phyloP scores from a whole-genome alignment of 2,797 vertebrate genomes.

The Bovichtus diacanthus region DNA sequence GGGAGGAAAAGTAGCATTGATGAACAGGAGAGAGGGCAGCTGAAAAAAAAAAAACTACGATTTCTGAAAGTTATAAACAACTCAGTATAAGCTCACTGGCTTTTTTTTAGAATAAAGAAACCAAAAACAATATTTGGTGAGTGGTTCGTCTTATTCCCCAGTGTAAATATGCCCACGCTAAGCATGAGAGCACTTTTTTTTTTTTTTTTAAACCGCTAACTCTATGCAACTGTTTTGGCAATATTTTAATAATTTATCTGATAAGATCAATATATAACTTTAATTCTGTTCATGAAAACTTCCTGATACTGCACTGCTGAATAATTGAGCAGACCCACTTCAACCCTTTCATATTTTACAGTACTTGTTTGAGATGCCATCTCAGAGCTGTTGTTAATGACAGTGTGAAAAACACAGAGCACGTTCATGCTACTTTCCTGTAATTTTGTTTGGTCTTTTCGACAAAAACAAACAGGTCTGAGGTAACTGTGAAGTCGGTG shows the following conservation, averaged over 20 bases:
- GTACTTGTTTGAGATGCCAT: constrained; percentile 17
- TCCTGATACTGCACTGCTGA: constrained; percentile 41
- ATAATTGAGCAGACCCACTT: constrained; percentile 51
- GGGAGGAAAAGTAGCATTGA: constrained; percentile 18
- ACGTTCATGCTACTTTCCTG: constrained; percentile 20
- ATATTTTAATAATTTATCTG: constrained; percentile 9
- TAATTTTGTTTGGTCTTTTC: constrained; percentile 26
- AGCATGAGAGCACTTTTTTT: not conserved
- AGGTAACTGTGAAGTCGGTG: constrained; percentile 13
- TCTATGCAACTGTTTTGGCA: not conserved
- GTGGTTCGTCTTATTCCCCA: constrained; percentile 4
- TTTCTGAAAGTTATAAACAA: constrained; percentile 29
- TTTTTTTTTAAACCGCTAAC: no score
- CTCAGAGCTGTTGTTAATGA: constrained; percentile 38
- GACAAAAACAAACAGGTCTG: constrained; percentile 27
- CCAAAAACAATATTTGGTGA: not conserved
- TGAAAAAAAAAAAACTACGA: not conserved
- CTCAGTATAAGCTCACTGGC: not conserved
- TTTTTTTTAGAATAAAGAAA: constrained; percentile 16
- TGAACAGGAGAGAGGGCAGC: constrained; percentile 8
- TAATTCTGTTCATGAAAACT: constrained; percentile 25
- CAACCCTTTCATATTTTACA: constrained; percentile 23
- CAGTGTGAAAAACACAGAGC: constrained; percentile 31
- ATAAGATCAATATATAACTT: constrained; percentile 20
- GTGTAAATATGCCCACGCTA: not conserved